Base-by-base conservation (phyloP, 2,888 invertebrate genomes). In the Alentia gelatinosa region DNA sequence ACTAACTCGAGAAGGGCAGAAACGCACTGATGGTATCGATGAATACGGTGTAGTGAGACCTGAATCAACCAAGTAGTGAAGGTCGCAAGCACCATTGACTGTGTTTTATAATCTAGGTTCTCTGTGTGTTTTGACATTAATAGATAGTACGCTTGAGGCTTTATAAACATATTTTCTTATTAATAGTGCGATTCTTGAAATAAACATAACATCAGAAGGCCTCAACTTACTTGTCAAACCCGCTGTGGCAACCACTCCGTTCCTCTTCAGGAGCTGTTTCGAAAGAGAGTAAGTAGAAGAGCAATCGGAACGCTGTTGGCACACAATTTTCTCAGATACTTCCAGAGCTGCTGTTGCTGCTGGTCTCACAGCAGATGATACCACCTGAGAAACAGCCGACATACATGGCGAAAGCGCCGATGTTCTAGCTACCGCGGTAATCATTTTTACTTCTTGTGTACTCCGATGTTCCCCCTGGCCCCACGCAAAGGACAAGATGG, bases 321-420 rank as follows among this genome's bases (percentile, higher is more conserved):
- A 56, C 37, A 89, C 12, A 30, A 86, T 15, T 30, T 92, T 92
- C 33, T 93, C 90, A 5, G 91, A 42, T 90, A 93, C 91, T 42
- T 92, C 91, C 37, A 93, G 56, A 47, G 92, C 84, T 40, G 92
- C 92, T 26, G 93, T 92, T 68, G 93, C 90, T n/a, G 93, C 50
- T 35, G 94, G 94, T 40, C 92, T 92, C 33, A 93, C 40, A 7
- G 92, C 89, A 35, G 91, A 92, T 12, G 94, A 93, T 33, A 94
- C 93, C 56, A 94, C 91, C 89, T 94, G 94, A 39, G 93, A 92
- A 33, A 94, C 93, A 37, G 94, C 95, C 50, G 93, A 68, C 26
- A 92, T 75, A 33, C 79, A 90, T 39, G 91, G 92, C 68, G 90
- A 63, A 50, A 92, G 74, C 37, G 90, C 91, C 90, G 91, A 89